phyloP scores from a whole-genome alignment of 2,888 invertebrate genomes.

The Lamproptera curius region DNA sequence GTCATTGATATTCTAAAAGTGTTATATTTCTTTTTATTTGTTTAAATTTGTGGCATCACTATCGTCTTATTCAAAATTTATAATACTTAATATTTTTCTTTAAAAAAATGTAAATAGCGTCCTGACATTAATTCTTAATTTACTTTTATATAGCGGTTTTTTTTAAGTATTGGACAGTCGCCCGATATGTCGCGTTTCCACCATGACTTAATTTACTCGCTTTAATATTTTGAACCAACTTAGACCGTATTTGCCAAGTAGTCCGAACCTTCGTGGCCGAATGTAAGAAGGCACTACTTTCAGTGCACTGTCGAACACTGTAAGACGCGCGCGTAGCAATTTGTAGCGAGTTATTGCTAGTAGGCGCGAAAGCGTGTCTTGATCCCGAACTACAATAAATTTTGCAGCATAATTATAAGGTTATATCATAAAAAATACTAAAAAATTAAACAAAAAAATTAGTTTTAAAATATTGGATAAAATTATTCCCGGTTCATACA shows the following conservation, averaged over 20 bases:
- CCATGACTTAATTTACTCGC: neutral
- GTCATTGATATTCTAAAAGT: too few species aligned
- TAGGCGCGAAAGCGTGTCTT: too few species aligned
- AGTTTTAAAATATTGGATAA: neutral
- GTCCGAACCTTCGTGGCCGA: conserved; percentile 36
- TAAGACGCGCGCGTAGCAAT: conserved; percentile 34
- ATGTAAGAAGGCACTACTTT: conserved; percentile 30
- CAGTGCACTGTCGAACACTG: conserved; percentile 39
- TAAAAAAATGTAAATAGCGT: too few species aligned
- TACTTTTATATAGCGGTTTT: too few species aligned
- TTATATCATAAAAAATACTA: neutral
- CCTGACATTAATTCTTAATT: too few species aligned
- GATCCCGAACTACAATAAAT: too few species aligned
- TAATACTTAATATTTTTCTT: too few species aligned
- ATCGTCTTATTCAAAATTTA: too few species aligned
- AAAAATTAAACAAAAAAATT: neutral
- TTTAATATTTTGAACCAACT: conserved; percentile 2
- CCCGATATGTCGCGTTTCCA: neutral
- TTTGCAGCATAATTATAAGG: too few species aligned
- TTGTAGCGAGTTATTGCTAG: conserved; percentile 3
- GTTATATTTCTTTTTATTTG: too few species aligned
- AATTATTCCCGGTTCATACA: neutral
- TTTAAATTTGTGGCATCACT: too few species aligned
- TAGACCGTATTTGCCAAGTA: conserved; percentile 17
- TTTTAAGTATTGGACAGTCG: too few species aligned